These are phyloP conservation scores for Protodeltote pygarga DNA, from an alignment of 2,888 invertebrate species.

Conservation along the genomic window DNA sequence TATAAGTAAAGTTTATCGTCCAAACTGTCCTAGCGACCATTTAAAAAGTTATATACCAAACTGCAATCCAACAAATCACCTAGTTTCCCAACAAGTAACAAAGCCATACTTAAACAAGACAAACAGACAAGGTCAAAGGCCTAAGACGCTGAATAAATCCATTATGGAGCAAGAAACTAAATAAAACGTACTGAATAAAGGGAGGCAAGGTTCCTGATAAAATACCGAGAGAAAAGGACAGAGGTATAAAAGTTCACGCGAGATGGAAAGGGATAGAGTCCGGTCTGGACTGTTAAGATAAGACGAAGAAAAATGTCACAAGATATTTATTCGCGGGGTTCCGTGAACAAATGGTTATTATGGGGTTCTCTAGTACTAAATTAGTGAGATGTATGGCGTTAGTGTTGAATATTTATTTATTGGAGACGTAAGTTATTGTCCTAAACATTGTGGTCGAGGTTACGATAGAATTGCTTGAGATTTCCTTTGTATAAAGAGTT, in stretches of 20 bases:
- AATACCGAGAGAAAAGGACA: slow-evolving; percentile 59
- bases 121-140: slow-evolving; percentile 78
- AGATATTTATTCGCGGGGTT: slow-evolving; percentile 80
- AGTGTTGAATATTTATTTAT: slow-evolving; percentile 84
- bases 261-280: slow-evolving; percentile 55
- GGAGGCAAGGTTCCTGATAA: slow-evolving; percentile 68
- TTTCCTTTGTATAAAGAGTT: slow-evolving; percentile 30
- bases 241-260: slow-evolving; percentile 26
- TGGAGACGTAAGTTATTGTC: slow-evolving; percentile 69
- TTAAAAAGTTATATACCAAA: slow-evolving; percentile 26
- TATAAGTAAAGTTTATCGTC: too few species aligned
- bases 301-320: slow-evolving; percentile 84
- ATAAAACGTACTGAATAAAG: slow-evolving; percentile 78
- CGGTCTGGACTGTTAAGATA: slow-evolving; percentile 80
- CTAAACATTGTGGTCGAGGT: slow-evolving; percentile 25
- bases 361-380: slow-evolving; percentile 81
- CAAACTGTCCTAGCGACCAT: slow-evolving; percentile 15
- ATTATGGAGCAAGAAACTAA: slow-evolving; percentile 82
- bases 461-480: slow-evolving; percentile 27
- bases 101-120: slow-evolving; percentile 45
- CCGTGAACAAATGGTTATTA: slow-evolving; percentile 82
- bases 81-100: slow-evolving; percentile 23
- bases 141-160: slow-evolving; percentile 74
- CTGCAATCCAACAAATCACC: slow-evolving; percentile 23
- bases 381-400: slow-evolving; percentile 82